Base-by-base conservation (phyloP, 2,797 vertebrate species). In the Anabas testudineus region DNA sequence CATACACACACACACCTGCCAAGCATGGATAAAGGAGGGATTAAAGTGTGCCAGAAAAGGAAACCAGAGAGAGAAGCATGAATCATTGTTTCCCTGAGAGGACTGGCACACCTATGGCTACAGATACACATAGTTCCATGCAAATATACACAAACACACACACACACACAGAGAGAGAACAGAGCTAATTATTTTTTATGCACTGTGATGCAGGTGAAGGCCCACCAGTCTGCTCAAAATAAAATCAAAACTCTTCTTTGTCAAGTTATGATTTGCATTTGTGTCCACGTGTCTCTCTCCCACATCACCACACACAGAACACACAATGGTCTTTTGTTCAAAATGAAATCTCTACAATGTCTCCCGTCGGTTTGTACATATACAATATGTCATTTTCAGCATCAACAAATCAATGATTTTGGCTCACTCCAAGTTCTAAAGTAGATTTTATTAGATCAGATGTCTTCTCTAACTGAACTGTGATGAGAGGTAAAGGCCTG, bases 1-100 rank as follows among this genome's bases (percentile, higher is more conserved):
- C 57, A 45, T 47, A 58, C 78, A 34, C 24, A 54, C 24, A 54
- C 74, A 87, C 87, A 93, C 87, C 89, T 93, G 91, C 89, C 90
- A 93, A 87, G 87, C 71, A 76, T 75, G 82, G 84, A 93, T 91
- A 92, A 92, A 93, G 87, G 77, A 69, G 64, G 85, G 90, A 91
- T 91, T 91, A 87, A 89, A 90, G 82, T 79, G 84, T 87, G 81
- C 92, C 91, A 90, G 81, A 84, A 92, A 89, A 80, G 76, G 83
- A 92, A 91, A 85, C 74, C 12, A 32, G 55, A 82, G 86, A 83
- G 75, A 84, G 79, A 81, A 60, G 81, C 84, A 83, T 88, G 86
- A 90, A 91, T 94, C 90, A 92, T 85, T 90, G 89, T 87, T 90
- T 90, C 75, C 85, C 88, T 82, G 81, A 81, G 89, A 90, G 83